Evolutionary conservation across 2,888 invertebrate genomes (phyloP), one percentile per base, ranked within the genome.

Genomic region (Cyaniris semiargus): DNA sequence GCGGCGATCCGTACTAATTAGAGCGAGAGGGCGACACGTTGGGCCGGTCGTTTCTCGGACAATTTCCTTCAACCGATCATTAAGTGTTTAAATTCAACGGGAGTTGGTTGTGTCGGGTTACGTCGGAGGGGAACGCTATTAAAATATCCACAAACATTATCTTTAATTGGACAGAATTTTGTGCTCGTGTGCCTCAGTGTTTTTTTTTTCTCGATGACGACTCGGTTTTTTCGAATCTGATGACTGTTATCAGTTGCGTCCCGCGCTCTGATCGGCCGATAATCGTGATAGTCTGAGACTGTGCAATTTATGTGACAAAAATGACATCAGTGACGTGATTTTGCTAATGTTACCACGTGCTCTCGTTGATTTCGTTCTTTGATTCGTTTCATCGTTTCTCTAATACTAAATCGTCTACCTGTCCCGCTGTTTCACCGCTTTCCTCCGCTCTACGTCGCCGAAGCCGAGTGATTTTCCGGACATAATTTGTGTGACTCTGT

Each of bases 81-180:
- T 94, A 94, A 94, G 94, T 94, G 94, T 94, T 94, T 94, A 94
- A 94, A 90, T 90, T 90, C 93, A 89, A 90, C 92, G 89, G 89
- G 92, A 92, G 94, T 91, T 93, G 94, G 94, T 93, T 94, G 94
- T 94, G 94, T 94, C 94, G 92, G 90, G 86, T 94, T 93, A 92
- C 93, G 84, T 87, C 92, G 91, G 92, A 91, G 93, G 94, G 94
- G 92, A 88, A 89, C 91, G 90, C 91, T 93, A 94, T 94, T 94
- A 94, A 93, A 94, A 94, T 93, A 92, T 93, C 93, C 90, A 92
- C 93, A 93, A 93, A 93, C 93, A 94, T 94, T 94, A 94, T 89
- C 93, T 93, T 92, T 94, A 94, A 94, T 94, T 94, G 94, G 93
- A 90, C 92, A 89, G 91, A 89, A 87, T 89, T 93, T 91, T 92